Percentiles rank a stretch among this genome's conserved stretches.
Conservation (phyloP, 2,113 vertebrate genomes). For the Baryphthengus martii region DNA sequence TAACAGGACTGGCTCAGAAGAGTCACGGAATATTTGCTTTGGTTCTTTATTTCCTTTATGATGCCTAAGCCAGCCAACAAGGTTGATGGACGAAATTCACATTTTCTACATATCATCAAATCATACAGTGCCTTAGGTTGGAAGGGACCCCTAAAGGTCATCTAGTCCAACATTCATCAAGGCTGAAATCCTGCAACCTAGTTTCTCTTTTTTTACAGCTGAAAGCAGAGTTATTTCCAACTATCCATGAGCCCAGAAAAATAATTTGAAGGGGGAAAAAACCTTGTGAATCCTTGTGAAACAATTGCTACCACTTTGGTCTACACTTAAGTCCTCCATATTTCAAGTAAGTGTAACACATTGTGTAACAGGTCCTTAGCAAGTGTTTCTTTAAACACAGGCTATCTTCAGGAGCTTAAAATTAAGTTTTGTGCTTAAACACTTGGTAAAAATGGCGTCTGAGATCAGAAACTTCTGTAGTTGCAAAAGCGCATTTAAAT, state of each 20-base stretch:
- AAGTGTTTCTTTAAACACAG: background rate
- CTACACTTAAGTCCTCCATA: background rate
- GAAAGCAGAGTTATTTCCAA: background rate
- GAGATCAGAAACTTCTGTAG: background rate
- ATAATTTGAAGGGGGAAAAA: background rate
- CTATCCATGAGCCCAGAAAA: background rate
- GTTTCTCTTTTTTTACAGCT: background rate
- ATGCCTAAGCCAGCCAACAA: background rate
- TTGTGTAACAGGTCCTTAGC: background rate
- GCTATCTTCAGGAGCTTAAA: background rate
- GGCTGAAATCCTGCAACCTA: background rate
- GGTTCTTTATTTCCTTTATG: background rate
- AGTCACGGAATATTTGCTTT: background rate
- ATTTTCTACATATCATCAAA: background rate
- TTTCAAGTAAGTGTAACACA: background rate
- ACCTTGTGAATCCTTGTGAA: background rate
- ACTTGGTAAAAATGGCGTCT: background rate
- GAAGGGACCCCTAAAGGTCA: no score
- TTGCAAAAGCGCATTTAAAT: background rate
- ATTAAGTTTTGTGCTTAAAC: background rate
- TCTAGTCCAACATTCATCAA: background rate
- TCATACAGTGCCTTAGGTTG: no score
- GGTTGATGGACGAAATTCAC: accelerated
- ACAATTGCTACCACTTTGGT: background rate
- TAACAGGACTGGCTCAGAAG: background rate